Evolutionary conservation across 92 coral and sea anemone genomes (phyloP).

Genomic region (Pocillopora meandrina): DNA sequence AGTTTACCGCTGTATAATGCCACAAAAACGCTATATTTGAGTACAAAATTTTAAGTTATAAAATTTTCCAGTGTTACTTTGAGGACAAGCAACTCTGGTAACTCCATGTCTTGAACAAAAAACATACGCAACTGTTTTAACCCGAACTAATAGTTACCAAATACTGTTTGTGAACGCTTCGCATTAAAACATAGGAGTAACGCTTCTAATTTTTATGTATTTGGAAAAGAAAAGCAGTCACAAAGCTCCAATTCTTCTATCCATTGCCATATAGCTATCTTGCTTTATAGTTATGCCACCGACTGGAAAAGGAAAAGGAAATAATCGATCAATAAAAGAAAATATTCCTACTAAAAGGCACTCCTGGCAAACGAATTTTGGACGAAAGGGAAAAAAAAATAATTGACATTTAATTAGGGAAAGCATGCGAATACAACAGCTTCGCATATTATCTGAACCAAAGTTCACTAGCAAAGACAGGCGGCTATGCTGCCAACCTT

Average conservation of each 20-base stretch:
- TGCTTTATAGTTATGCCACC: background rate
- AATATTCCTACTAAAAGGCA: no score
- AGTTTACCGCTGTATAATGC: no score
- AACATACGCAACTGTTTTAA: background rate
- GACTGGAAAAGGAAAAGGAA: constrained; percentile 7
- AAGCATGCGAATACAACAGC: no score
- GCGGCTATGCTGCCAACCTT: no score
- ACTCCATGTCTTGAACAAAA: background rate
- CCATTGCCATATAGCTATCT: background rate
- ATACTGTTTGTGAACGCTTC: background rate
- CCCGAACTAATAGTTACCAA: background rate
- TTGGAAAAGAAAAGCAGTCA: background rate
- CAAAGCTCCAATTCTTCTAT: background rate
- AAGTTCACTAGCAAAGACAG: no score
- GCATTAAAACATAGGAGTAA: constrained; percentile 5
- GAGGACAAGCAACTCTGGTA: background rate
- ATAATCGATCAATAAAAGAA: no score
- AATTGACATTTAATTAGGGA: no score
- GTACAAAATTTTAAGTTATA: no score
- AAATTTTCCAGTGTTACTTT: background rate
- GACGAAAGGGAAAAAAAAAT: no score
- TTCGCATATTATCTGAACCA: no score
- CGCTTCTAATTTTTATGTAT: background rate
- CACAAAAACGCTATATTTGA: no score
- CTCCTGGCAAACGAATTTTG: no score